Conservation (phyloP, 64 coral and sea anemone species). For the Stichodactyla helianthus region DNA sequence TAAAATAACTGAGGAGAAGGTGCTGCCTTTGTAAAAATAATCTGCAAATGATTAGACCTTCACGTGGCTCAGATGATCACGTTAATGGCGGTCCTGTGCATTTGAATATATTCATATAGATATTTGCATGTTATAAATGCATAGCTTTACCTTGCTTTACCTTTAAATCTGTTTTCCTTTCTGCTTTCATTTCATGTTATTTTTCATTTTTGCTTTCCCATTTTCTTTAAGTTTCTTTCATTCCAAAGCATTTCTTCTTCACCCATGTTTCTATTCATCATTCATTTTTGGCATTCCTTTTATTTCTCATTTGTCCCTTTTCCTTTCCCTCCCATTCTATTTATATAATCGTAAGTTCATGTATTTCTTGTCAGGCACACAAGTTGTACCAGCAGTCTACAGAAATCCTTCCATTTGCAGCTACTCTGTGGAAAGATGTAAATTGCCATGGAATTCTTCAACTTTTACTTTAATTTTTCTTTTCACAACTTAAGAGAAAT, state of each 20-base stretch:
- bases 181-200: not conserved
- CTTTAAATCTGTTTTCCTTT: too few relatives aligned
- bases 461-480: slow-evolving; percentile 9
- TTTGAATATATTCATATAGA: too few relatives aligned
- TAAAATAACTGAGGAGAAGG: too few relatives aligned
- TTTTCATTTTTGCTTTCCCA: not conserved
- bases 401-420: slow-evolving; percentile 71
- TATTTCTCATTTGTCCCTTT: not conserved
- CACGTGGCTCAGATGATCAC: too few relatives aligned
- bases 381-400: slow-evolving; percentile 93
- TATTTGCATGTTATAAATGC: too few relatives aligned
- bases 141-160: too few relatives aligned
- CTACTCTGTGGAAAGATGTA: slow-evolving; percentile 99
- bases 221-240: not conserved
- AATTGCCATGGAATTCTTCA: slow-evolving; percentile 18
- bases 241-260: not conserved
- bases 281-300: too few relatives aligned
- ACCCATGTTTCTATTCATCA: not conserved
- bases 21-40: too few relatives aligned
- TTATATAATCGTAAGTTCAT: not conserved
- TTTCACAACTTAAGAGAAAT: not conserved
- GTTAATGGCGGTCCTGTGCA: too few relatives aligned
- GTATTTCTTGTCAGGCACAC: slow-evolving; percentile 61
- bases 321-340: slow-evolving; percentile 8
- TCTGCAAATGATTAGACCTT: too few relatives aligned